phyloP scores from a whole-genome alignment of 2,113 vertebrate genomes.

The Malaclemys terrapin region DNA sequence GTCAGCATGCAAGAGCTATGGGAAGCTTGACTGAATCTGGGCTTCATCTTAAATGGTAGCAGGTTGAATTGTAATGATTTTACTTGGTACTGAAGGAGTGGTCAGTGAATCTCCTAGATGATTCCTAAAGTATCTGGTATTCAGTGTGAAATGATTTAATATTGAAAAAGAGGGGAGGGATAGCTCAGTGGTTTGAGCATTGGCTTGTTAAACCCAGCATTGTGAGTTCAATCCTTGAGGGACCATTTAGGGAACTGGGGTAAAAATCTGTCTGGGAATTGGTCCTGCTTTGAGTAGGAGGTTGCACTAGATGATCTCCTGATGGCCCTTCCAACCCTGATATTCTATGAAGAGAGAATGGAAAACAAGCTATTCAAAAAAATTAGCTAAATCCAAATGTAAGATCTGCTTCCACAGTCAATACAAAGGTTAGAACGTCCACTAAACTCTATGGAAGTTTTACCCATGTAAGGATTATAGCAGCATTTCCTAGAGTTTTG shows the following conservation, averaged over 20 bases:
- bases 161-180: background rate
- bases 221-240: no score
- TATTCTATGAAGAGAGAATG: background rate
- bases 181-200: no score
- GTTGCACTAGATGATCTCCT: no score
- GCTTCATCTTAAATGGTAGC: background rate
- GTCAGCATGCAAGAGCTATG: constrained; percentile 18
- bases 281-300: no score
- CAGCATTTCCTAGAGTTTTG: background rate
- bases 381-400: background rate
- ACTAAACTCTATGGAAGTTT: background rate
- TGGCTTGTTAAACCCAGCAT: no score
- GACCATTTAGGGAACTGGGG: no score
- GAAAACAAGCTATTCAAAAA: background rate
- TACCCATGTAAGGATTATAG: background rate
- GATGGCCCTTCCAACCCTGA: no score
- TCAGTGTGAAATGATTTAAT: fast-evolving
- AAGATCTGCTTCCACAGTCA: background rate
- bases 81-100: background rate
- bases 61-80: background rate
- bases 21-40: constrained; percentile 48
- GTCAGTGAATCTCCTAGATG: background rate
- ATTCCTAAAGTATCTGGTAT: background rate
- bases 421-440: background rate
- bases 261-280: no score